Base-by-base conservation (phyloP, 1,140 invertebrate genomes). In the Armadillidium nasatum region DNA sequence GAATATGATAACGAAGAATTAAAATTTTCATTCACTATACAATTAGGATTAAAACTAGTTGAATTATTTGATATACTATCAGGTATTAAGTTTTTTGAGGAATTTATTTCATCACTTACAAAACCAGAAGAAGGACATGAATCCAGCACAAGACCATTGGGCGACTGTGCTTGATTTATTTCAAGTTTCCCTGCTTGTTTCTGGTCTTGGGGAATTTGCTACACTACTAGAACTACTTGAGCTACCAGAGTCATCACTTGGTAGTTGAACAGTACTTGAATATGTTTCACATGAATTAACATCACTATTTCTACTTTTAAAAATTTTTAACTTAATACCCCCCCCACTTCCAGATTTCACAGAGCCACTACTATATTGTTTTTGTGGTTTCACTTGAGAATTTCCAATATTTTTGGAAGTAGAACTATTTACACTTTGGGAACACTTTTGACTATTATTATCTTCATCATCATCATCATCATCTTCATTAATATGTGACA, bases 261-360 rank as follows among this genome's bases (percentile, higher is more conserved):
- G 80, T 50, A 81, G 71, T 73, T 81, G 76, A 54, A 81, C 80
- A 11, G 76, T 78, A 44, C 80, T 81, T 7, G 77, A 78, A 71
- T 81, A 81, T 33, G 66, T 76, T 77, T 81, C 80, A 72, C 74
- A 76, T 74, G 77, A 78, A 74, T 75, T 72, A 21, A 77, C 78
- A 46, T 77, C 76, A 67, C 60, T 75, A 50, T 79, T 77, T 45
- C 75, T 71, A 21, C 77, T 81, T 67, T 81, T 81, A 50, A 81
- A 81, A 45, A 81, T 81, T 46, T 81, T 81, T 22, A 81, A 70
- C 66, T 79, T 81, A 13, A 81, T 81, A 45, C 80, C 80, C 73
- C 77, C 76, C 44, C 75, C 71, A 60, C 50, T 60, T 60, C 19
- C 19, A 66, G 74, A 76, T 60, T 60, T 74, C 45, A 72, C 70